Percentiles rank a stretch among this genome's conserved stretches.
Conservation (phyloP, 2,888 invertebrate species). For the Cabera pusaria region DNA sequence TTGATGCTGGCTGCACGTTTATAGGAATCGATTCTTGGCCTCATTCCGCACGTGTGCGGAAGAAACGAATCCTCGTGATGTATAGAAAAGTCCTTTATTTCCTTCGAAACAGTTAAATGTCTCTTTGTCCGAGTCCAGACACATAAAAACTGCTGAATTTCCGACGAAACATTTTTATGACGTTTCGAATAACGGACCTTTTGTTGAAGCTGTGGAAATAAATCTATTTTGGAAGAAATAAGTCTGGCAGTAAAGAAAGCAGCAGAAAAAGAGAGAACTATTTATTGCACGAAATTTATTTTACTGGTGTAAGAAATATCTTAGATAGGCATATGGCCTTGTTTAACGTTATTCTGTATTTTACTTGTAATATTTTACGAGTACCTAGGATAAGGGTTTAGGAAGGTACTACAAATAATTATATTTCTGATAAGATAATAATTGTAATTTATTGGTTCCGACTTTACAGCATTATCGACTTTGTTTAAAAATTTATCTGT, state of each 20-base stretch:
- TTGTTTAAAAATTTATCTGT: too few relatives aligned
- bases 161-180: conserved; percentile 53
- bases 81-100: conserved; percentile 64
- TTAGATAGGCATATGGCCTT: too few relatives aligned
- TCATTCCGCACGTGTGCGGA: conserved; percentile 60
- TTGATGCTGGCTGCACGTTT: conserved; percentile 16
- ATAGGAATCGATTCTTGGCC: conserved; percentile 43
- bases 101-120: conserved; percentile 59
- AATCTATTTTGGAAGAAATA: conserved; percentile 27
- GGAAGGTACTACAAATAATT: too few relatives aligned
- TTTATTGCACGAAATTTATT: too few relatives aligned
- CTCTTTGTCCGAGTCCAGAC: conserved; percentile 70
- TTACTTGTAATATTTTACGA: too few relatives aligned
- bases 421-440: too few relatives aligned
- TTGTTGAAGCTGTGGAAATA: conserved; percentile 35
- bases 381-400: too few relatives aligned
- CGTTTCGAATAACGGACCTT: conserved; percentile 52
- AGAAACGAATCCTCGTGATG: conserved; percentile 44
- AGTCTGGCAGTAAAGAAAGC: conserved; percentile 10
- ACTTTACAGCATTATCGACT: too few relatives aligned
- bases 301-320: too few relatives aligned
- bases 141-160: conserved; percentile 68
- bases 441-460: too few relatives aligned
- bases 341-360: too few relatives aligned
- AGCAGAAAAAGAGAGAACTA: too few relatives aligned